Percentiles rank a stretch among this genome's conserved stretches.
phyloP scores from a whole-genome alignment of 1,140 invertebrate genomes.

The Drosophila rhopaloa region DNA sequence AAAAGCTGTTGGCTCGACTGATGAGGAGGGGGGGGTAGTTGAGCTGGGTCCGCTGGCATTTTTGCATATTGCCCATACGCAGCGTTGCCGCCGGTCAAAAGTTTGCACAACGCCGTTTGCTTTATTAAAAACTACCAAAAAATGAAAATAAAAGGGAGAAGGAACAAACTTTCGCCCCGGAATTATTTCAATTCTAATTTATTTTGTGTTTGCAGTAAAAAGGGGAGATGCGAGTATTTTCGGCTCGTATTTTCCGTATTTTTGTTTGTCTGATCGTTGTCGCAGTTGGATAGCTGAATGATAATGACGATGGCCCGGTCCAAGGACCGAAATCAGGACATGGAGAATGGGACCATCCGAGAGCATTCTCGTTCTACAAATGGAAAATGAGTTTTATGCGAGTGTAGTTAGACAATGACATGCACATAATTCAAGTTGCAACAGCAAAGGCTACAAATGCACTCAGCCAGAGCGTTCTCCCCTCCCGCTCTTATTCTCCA shows the following conservation, averaged over 20 bases:
- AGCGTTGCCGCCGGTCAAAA: slow-evolving; percentile 71
- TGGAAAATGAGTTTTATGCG: slow-evolving; percentile 80
- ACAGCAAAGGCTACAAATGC: slow-evolving; percentile 72
- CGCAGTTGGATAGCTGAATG: slow-evolving; percentile 76
- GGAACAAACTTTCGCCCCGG: slow-evolving; percentile 61
- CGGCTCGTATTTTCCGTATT: slow-evolving; percentile 50
- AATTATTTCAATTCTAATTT: slow-evolving; percentile 84
- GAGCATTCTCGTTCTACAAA: slow-evolving; percentile 45
- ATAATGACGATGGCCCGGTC: slow-evolving; percentile 62
- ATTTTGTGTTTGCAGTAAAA: slow-evolving; percentile 74
- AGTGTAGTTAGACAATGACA: slow-evolving; percentile 80
- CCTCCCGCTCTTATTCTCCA: background rate
- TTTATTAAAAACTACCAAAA: slow-evolving; percentile 82
- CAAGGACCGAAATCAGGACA: slow-evolving; percentile 9
- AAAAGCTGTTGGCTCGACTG: slow-evolving; percentile 54
- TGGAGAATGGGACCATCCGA: background rate
- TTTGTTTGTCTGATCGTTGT: slow-evolving; percentile 73
- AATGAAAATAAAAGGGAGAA: slow-evolving; percentile 41
- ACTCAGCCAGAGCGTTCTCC: slow-evolving; percentile 37
- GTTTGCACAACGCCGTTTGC: slow-evolving; percentile 74
- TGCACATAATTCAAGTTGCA: slow-evolving; percentile 80
- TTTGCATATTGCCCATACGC: slow-evolving; percentile 81
- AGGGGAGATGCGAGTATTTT: slow-evolving; percentile 51
- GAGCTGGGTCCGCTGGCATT: slow-evolving; percentile 60
- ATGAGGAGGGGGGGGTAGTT: slow-evolving; percentile 6